Base-by-base conservation (phyloP, 2,888 invertebrate genomes). In the Leptinotarsa rubiginosa region DNA sequence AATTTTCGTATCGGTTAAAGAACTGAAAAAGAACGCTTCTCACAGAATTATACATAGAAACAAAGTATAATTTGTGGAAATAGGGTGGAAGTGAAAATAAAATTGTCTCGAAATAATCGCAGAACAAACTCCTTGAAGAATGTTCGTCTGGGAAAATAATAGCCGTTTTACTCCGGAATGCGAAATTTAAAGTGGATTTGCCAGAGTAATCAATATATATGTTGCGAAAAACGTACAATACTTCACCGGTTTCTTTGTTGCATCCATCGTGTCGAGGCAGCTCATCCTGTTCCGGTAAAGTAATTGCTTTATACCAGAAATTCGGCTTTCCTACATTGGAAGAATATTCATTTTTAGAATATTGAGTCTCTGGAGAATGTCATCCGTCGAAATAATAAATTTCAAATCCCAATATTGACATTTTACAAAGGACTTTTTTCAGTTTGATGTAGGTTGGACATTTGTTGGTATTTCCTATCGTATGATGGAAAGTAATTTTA, bases 181-280 rank as follows among this genome's bases (percentile, higher is more conserved):
- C 22, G 12, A 56, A 56, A 56, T 56, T 22, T 22, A 56, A 56
- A 56, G 20, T 56, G 56, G 56, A 22, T 56, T 22, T 22, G 56
- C 20, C 15, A 22, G 3, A 25, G 56, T 22, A 25, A 56, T 56
- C 56, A 22, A 22, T 56, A 22, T 56, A 15, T 22, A 56, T 56
- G 56, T 22, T 56, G 20, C 20, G 56, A 22, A 56, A n/a, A 56
- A 56, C 22, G 22, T 56, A 56, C 56, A 56, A 56, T 56, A 56
- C 12, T 22, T 56, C 22, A 25, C 56, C 56, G 56, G 56, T 56
- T 22, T 15, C 56, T 56, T 56, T 56, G 22, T 56, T 56, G 56
- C 22, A 22, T 22, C n/a, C 22, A 56, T 56, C 56, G 20, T 56
- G 20, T 56, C 56, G 56, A 22, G 22, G 15, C 56, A 56, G 22